Evolutionary conservation across 2,888 invertebrate species (phyloP).

Genomic region (Aplocera efformata): DNA sequence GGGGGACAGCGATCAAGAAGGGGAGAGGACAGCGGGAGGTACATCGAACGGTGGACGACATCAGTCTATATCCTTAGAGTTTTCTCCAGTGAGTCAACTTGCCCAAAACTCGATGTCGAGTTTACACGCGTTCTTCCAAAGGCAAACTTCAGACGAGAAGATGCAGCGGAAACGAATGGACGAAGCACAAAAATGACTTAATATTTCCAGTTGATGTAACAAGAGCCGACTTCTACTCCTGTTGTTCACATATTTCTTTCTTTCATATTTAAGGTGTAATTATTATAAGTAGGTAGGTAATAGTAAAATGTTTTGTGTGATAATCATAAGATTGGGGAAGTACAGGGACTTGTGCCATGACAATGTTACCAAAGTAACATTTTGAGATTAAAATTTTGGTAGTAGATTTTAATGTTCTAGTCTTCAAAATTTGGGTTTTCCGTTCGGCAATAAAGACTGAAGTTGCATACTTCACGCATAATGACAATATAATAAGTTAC

Average conservation of each 20-base stretch:
- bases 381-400: slow-evolving; percentile 56
- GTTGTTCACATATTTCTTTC: too few relatives aligned
- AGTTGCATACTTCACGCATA: slow-evolving; percentile 23
- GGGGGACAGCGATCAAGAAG: slow-evolving; percentile 81
- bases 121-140: slow-evolving; percentile 88
- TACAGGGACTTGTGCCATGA: slow-evolving; percentile 66
- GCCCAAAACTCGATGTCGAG: slow-evolving; percentile 90
- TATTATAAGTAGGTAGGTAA: slow-evolving; percentile 28
- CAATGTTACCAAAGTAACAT: slow-evolving; percentile 72
- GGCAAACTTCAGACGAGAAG: slow-evolving; percentile 77
- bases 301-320: slow-evolving; percentile 5
- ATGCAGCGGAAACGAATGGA: slow-evolving; percentile 62
- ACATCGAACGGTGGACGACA: slow-evolving; percentile 75
- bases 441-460: slow-evolving; percentile 56
- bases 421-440: slow-evolving; percentile 45
- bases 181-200: slow-evolving; percentile 49
- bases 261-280: slow-evolving; percentile 7
- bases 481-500: slow-evolving; percentile 27
- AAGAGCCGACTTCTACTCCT: slow-evolving; percentile 19
- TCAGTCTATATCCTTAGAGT: slow-evolving; percentile 88
- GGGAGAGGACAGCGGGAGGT: slow-evolving; percentile 75
- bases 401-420: slow-evolving; percentile 51
- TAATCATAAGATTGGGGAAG: slow-evolving; percentile 7
- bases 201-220: slow-evolving; percentile 15
- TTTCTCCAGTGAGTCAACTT: slow-evolving; percentile 85